Conservation (phyloP, 2,113 vertebrate genomes). For the cat (Felis catus) region DNA sequence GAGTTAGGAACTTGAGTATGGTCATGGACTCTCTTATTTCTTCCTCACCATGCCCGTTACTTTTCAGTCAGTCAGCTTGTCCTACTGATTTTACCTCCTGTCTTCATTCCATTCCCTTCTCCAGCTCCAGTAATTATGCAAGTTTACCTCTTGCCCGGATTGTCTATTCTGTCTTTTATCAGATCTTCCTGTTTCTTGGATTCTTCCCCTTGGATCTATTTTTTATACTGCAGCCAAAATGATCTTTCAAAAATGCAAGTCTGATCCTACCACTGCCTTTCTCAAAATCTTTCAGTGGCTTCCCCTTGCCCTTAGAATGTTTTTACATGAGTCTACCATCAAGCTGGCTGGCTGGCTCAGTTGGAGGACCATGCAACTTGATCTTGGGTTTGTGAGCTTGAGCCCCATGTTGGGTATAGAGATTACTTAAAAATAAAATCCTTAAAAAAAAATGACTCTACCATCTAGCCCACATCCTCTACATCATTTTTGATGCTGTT, state of each 20-base stretch:
- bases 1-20: background rate
- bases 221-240: background rate
- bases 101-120: background rate
- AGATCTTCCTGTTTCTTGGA: background rate
- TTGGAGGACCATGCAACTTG: background rate
- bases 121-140: background rate
- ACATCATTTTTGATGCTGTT: background rate
- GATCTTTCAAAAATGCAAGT: slow-evolving; percentile 8
- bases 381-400: background rate
- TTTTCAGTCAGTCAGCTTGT: background rate
- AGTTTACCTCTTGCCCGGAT: slow-evolving; percentile 7
- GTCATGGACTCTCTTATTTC: background rate
- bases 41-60: background rate
- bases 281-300: background rate
- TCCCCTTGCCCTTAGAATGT: background rate
- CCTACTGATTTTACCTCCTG: background rate
- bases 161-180: background rate
- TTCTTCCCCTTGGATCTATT: background rate
- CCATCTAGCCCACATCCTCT: background rate
- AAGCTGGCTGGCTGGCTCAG: background rate
- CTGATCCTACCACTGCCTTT: background rate
- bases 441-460: background rate
- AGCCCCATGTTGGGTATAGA: background rate
- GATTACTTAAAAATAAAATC: background rate
- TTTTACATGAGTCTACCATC: background rate